Conservation (phyloP, 2,113 vertebrate genomes). For the Cyphomyrus plagiostoma region DNA sequence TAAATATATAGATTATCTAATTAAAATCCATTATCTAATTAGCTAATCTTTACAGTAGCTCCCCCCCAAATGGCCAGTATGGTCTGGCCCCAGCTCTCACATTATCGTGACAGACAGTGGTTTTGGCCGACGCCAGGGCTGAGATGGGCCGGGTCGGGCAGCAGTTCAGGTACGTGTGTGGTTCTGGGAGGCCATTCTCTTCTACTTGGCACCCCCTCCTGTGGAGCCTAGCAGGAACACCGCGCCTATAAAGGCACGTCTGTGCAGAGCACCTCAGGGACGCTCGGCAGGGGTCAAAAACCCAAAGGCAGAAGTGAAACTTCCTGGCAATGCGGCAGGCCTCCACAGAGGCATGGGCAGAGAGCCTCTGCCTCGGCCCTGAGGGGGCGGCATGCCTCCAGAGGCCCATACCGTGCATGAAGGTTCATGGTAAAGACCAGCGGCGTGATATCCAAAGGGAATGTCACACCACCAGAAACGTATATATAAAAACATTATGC, state of each 20-base stretch:
- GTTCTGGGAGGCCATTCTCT: not conserved
- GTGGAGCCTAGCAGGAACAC: not conserved
- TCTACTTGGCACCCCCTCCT: not conserved
- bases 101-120: constrained; percentile 11
- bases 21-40: constrained; percentile 22
- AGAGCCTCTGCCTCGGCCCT: not conserved
- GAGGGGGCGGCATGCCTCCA: not conserved
- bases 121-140: not conserved
- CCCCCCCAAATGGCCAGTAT: not conserved
- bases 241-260: not conserved
- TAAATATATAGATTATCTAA: constrained; percentile 27
- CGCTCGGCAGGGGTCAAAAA: not conserved
- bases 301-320: not conserved
- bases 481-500: not conserved
- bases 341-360: not conserved
- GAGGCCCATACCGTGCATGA: not conserved
- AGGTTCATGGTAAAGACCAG: not conserved
- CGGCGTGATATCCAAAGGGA: no score
- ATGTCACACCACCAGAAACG: not conserved
- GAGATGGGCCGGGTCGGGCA: not conserved
- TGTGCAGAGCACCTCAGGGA: not conserved
- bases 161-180: not conserved
- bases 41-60: constrained; percentile 22
- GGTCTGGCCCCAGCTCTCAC: not conserved
- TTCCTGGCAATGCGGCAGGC: not conserved